Evolutionary conservation across 2,797 vertebrate species (phyloP).

Genomic region (Anguilla obscura): DNA sequence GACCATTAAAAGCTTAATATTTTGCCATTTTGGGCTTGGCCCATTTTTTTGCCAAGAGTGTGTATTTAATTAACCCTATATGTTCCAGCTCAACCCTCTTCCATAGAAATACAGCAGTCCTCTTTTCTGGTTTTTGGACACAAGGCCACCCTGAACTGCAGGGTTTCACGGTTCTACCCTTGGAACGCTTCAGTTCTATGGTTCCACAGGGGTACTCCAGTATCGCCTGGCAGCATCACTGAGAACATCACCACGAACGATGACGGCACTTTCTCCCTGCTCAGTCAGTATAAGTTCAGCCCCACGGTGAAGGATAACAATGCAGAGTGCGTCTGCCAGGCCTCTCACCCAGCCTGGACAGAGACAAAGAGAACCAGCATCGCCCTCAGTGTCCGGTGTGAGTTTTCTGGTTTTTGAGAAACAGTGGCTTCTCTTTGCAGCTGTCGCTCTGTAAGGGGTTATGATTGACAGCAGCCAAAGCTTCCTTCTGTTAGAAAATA

Average conservation of each 20-base stretch:
- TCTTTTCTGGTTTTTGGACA: neutral
- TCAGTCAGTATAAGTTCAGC: conserved; percentile 18
- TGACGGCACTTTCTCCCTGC: neutral
- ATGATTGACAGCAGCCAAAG: no score
- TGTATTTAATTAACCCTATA: neutral
- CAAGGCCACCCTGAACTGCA: no score
- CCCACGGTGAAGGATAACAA: neutral
- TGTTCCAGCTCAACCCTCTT: conserved; percentile 13
- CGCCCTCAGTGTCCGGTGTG: neutral
- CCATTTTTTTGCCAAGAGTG: no score
- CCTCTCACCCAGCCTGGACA: conserved; percentile 20
- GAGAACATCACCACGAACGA: neutral
- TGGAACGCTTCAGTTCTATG: neutral
- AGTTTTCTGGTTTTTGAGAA: conserved; percentile 4
- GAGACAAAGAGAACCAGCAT: neutral
- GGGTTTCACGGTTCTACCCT: no score
- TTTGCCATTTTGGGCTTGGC: no score
- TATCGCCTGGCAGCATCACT: neutral
- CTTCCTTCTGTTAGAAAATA: no score
- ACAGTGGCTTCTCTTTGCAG: neutral
- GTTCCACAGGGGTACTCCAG: neutral
- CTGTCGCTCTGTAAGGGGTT: neutral
- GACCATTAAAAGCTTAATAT: neutral
- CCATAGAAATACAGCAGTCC: neutral
- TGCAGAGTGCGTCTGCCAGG: neutral